Percentiles rank a stretch among this genome's conserved stretches.
phyloP scores from a whole-genome alignment of 2,797 vertebrate genomes.

The Pempheris klunzingeri region DNA sequence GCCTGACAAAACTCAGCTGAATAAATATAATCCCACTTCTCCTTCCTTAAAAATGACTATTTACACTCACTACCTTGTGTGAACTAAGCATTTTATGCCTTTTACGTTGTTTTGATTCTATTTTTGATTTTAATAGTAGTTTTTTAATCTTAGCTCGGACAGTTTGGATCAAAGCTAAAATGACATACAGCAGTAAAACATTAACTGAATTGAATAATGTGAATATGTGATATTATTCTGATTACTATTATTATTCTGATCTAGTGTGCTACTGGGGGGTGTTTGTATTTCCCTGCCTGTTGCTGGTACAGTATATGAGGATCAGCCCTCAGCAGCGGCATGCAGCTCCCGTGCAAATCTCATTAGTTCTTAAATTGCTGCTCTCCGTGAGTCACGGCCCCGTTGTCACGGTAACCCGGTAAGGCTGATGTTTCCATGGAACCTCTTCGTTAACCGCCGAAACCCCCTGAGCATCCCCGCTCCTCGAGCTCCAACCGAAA shows the following conservation, averaged over 20 bases:
- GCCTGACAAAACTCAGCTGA: not conserved
- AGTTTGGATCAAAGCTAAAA: slow-evolving; percentile 1
- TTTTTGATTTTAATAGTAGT: too few species aligned
- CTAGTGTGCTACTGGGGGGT: too few species aligned
- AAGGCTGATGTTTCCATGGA: slow-evolving; percentile 54
- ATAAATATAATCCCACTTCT: not conserved
- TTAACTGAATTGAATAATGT: not conserved
- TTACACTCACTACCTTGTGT: not conserved
- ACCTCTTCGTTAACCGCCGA: slow-evolving; percentile 11
- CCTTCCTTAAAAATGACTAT: not conserved
- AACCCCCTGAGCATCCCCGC: slow-evolving; percentile 5
- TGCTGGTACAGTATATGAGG: slow-evolving; percentile 25
- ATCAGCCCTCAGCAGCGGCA: slow-evolving; percentile 57
- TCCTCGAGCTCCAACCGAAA: not conserved
- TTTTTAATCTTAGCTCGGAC: not conserved
- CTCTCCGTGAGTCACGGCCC: slow-evolving; percentile 78
- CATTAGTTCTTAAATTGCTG: slow-evolving; percentile 83
- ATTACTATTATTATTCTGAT: too few species aligned
- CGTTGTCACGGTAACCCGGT: slow-evolving; percentile 84
- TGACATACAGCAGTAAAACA: not conserved
- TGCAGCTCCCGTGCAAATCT: slow-evolving; percentile 77
- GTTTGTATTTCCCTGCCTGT: slow-evolving; percentile 17
- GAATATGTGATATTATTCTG: too few species aligned
- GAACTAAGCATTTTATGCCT: not conserved
- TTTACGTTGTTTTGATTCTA: not conserved